Evolutionary conservation across 2,113 vertebrate species (phyloP), one percentile per base, ranked within the genome.

Genomic region (Alligator mississippiensis): DNA sequence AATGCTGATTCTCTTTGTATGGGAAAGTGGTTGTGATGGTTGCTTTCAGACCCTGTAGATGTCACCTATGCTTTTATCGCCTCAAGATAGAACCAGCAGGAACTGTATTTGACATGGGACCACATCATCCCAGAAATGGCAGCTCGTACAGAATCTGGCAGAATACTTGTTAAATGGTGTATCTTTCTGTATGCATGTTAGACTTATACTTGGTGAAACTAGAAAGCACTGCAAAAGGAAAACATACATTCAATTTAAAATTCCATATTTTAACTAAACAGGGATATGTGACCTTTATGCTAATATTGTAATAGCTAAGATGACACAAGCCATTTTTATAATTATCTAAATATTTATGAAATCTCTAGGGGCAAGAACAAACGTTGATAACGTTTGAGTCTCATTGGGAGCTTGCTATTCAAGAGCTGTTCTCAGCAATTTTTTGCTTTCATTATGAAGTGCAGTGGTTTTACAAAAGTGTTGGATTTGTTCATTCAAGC

Each of bases 321-420:
- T 3, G 25, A 9, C n/a, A 2, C 16, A 13, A 74, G 14, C 68
- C 15, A 2, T 9, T 38, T 38, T 86, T 24, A 4, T 9, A 30
- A 3, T 64, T 91, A 38, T 76, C 34, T 74, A 70, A 94, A 91
- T 88, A 81, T 47, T 4, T n/a, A 3, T 59, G 54, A 80, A 19
- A 16, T 30, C 83, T 11, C 13, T 89, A 47, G 38, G 92, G 55
- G 38, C 14, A 82, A 93, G 77, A 82, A 57, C 0, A 38, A 87
- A 60, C 74, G 9, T 27, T 66, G 17, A 17, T 78, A 64, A 19
- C 1, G 76, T 90, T 80, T 66, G 7, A 64, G 24, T 82, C 25
- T 82, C 5, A 30, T 89, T 30, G 61, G 62, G 47, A 93, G 27
- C 28, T 95, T 2, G 1, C 4, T 89, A 19, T 80, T 94, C 4